Evolutionary conservation across 2,888 invertebrate genomes (phyloP).

Genomic region (Troilus luridus): DNA sequence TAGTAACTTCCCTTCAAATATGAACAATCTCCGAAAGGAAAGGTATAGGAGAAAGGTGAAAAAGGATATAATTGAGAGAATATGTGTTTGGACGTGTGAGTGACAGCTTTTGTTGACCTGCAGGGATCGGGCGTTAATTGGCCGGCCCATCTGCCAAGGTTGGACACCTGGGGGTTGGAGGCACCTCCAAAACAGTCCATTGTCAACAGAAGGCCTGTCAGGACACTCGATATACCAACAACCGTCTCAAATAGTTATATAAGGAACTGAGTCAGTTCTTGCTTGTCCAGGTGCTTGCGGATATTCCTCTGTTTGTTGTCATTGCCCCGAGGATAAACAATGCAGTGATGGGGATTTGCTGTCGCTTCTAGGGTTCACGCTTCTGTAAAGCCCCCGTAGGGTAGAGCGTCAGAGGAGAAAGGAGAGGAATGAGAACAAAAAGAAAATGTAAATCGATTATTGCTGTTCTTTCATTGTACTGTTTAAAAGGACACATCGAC

Average conservation of each 20-base stretch:
- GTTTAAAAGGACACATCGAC: too few species aligned
- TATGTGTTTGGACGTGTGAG: slow-evolving; percentile 24
- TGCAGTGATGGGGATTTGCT: slow-evolving; percentile 15
- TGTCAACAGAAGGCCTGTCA: slow-evolving; percentile 47
- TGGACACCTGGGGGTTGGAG: slow-evolving; percentile 39
- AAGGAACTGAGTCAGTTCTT: slow-evolving; percentile 48
- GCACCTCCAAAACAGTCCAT: slow-evolving; percentile 50
- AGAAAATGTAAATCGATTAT: neutral
- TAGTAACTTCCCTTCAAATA: neutral
- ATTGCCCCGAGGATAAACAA: slow-evolving; percentile 36
- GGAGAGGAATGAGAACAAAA: neutral
- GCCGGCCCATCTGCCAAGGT: slow-evolving; percentile 45
- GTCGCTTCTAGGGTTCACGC: neutral
- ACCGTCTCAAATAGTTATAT: slow-evolving; percentile 21
- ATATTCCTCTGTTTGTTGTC: slow-evolving; percentile 51
- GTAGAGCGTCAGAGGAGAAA: neutral
- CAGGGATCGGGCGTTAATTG: slow-evolving; percentile 51
- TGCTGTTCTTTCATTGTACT: too few species aligned
- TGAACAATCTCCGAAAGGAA: neutral
- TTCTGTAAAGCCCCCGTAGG: neutral
- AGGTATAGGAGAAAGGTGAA: neutral
- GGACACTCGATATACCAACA: slow-evolving; percentile 42
- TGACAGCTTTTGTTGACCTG: slow-evolving; percentile 40
- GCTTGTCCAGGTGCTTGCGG: slow-evolving; percentile 40
- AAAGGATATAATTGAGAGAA: slow-evolving; percentile 52